Percentiles rank a stretch among this genome's conserved stretches.
Conservation (phyloP, 2,113 vertebrate genomes). For the Grus americana region DNA sequence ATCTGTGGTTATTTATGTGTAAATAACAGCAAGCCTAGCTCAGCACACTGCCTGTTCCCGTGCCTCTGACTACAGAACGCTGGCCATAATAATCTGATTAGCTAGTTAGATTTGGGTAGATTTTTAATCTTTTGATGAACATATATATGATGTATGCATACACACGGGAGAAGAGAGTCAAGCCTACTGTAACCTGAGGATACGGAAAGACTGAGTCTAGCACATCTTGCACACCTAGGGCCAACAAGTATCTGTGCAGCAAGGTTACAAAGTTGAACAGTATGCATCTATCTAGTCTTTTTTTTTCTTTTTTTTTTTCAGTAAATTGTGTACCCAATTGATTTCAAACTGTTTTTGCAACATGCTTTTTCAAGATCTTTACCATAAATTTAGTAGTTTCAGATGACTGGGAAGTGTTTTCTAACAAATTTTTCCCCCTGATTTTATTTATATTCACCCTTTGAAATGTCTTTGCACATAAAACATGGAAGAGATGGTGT, state of each 20-base stretch:
- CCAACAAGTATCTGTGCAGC: neutral
- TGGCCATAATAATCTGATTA: neutral
- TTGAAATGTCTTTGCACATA: neutral
- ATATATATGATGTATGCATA: neutral
- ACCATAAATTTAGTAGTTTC: neutral
- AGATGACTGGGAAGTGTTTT: neutral
- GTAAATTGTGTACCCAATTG: neutral
- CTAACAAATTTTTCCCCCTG: neutral
- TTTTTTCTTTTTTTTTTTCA: neutral
- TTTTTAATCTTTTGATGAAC: neutral
- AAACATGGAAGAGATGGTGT: neutral
- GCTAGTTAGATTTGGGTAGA: neutral
- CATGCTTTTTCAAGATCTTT: neutral
- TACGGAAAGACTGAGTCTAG: neutral
- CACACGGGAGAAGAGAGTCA: neutral
- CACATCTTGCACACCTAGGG: neutral
- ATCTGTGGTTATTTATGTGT: neutral
- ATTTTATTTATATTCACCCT: neutral
- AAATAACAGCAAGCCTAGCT: neutral
- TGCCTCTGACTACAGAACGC: neutral
- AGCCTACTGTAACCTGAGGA: neutral
- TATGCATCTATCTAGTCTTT: neutral
- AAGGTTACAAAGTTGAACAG: neutral
- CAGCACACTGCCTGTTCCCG: neutral
- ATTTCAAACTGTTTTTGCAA: neutral